phyloP scores from a whole-genome alignment of 1,140 invertebrate species.

The Euura saliciscinereae region DNA sequence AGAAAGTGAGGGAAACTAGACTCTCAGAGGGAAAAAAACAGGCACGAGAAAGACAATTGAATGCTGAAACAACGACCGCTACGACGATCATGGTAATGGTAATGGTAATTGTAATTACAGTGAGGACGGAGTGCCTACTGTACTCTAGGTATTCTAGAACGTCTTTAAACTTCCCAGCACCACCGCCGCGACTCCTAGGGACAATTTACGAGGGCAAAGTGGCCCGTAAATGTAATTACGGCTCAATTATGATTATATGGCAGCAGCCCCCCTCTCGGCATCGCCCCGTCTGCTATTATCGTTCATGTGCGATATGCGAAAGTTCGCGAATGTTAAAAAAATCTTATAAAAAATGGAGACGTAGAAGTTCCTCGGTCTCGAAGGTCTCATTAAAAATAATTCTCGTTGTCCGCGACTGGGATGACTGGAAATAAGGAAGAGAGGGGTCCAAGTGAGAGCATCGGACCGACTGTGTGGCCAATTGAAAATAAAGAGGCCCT shows the following conservation, averaged over 20 bases:
- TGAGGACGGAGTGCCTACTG: neutral
- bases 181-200: slow-evolving; percentile 31
- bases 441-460: slow-evolving; percentile 29
- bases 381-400: slow-evolving; percentile 43
- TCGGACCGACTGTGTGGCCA: slow-evolving; percentile 26
- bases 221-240: slow-evolving; percentile 60
- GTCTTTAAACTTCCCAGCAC: slow-evolving; percentile 16
- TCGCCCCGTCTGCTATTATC: neutral
- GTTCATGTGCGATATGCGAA: neutral
- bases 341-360: neutral
- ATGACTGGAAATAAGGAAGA: neutral
- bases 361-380: neutral
- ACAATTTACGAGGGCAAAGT: slow-evolving; percentile 57
- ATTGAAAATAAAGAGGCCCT: slow-evolving; percentile 40
- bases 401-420: slow-evolving; percentile 25
- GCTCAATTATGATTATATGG: slow-evolving; percentile 57
- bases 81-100: neutral
- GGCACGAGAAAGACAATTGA: neutral
- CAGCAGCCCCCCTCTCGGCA: slow-evolving; percentile 23
- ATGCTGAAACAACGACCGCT: neutral
- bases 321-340: neutral
- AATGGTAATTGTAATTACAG: neutral
- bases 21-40: neutral
- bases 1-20: neutral
- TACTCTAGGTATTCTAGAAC: neutral